Evolutionary conservation across 1,140 invertebrate genomes (phyloP).

Genomic region (Drosophila melanica): DNA sequence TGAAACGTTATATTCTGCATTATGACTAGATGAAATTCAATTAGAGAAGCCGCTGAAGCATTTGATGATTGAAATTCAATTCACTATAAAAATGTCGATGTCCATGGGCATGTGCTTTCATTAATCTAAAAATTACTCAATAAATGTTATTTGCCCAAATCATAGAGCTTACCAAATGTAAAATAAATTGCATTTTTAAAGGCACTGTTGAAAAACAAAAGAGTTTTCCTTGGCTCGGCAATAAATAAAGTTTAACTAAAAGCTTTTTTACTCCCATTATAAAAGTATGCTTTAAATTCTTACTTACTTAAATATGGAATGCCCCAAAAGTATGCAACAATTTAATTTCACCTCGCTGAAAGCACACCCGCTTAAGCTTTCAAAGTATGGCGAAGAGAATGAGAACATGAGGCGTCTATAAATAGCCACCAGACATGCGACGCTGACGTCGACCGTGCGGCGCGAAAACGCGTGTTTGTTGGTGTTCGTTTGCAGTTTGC

Average conservation of each 20-base stretch:
- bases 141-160: slow-evolving; percentile 12
- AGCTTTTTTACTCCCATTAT: background rate
- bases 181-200: too few species aligned
- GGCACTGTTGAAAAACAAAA: too few species aligned
- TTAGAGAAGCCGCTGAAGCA: slow-evolving; percentile 74
- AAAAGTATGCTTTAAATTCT: slow-evolving; percentile 21
- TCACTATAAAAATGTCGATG: slow-evolving; percentile 27
- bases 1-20: slow-evolving; percentile 76
- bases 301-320: slow-evolving; percentile 5
- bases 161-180: background rate
- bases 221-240: too few species aligned
- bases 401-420: slow-evolving; percentile 47
- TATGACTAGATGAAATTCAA: slow-evolving; percentile 71
- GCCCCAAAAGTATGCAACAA: slow-evolving; percentile 60
- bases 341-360: slow-evolving; percentile 46
- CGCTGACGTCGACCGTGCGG: slow-evolving; percentile 24
- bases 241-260: too few species aligned
- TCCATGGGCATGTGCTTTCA: slow-evolving; percentile 5
- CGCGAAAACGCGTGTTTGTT: slow-evolving; percentile 74
- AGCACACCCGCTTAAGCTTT: slow-evolving; percentile 51
- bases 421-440: slow-evolving; percentile 72
- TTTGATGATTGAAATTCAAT: slow-evolving; percentile 75
- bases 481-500: slow-evolving; percentile 24
- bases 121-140: slow-evolving; percentile 25
- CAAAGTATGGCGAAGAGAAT: background rate